phyloP scores from a whole-genome alignment of 1,140 invertebrate species.

The Penaeus japonicus region DNA sequence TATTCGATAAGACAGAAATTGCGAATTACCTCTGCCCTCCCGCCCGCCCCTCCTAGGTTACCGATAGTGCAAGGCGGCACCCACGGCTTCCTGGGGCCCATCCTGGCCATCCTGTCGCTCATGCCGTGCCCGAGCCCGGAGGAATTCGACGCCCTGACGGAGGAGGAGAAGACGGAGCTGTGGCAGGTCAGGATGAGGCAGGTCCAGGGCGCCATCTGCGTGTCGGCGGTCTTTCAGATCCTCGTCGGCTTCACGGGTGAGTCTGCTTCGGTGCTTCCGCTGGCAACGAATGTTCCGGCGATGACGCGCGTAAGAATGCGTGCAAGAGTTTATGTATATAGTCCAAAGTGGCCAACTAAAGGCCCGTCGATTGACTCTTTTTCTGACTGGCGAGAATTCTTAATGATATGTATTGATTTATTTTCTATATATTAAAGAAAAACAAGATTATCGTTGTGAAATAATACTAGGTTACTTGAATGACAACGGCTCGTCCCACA shows the following conservation, averaged over 20 bases:
- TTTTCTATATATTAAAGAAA: no score
- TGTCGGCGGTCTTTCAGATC: constrained; percentile 80
- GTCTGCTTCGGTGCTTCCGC: background rate
- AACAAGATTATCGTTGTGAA: no score
- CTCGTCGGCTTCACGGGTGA: constrained; percentile 74
- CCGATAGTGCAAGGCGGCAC: constrained; percentile 69
- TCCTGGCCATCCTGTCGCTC: constrained; percentile 80
- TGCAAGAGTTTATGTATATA: no score
- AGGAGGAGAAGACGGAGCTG: constrained; percentile 71
- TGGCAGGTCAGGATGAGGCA: constrained; percentile 84
- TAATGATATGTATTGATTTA: no score
- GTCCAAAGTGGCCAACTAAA: no score
- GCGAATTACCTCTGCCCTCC: background rate
- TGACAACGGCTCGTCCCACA: no score
- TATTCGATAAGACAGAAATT: background rate
- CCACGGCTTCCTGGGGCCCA: constrained; percentile 85
- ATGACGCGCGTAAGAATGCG: no score
- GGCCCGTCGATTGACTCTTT: no score
- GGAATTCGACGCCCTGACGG: constrained; percentile 30
- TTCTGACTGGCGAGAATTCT: no score
- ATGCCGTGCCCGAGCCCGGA: constrained; percentile 75
- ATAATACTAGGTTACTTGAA: no score
- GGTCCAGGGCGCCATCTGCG: constrained; percentile 84
- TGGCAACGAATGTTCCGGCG: background rate
- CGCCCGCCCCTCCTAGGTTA: constrained; percentile 23